Evolutionary conservation across 2,113 vertebrate species (phyloP), one percentile per base, ranked within the genome.

Genomic region (Osmerus eperlanus): DNA sequence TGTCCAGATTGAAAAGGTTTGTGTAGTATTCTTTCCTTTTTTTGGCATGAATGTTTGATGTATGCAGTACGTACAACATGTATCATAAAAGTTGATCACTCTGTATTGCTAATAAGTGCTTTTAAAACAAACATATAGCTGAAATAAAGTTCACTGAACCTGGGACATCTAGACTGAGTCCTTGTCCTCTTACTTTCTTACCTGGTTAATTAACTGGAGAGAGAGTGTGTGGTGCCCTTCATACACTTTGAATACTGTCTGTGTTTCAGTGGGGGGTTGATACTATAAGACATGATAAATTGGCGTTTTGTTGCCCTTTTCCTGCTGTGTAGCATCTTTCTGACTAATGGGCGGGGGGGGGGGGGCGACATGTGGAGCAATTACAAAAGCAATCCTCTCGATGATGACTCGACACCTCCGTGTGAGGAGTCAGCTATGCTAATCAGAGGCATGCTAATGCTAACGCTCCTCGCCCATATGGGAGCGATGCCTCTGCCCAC

Each of bases 101-200:
- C 87, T 91, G 91, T 91, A 89, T 88, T 90, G 89, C 90, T 83
- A 81, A 87, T 77, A 89, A 91, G 89, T 91, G 91, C 90, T 92
- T 91, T 91, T 79, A 82, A 91, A 85, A 90, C 83, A 65, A 65
- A n/a, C 83, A 72, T 86, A 86, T 85, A 85, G 86, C 85, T 83
- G 74, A 91, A 91, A 92, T 92, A 93, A 93, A 93, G 87, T 83
- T 88, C 77, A 54, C 80, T 80, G 70, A 90, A 86, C 76, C 71
- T 55, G 75, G 54, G 61, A 66, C 65, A 62, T 71, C 11, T 53
- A 52, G 25, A 28, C 25, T 28, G 25, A 28, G 25, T 16, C 12
- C 19, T 3, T 23, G 56, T 67, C 63, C 59, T 14, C 56, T 21
- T 23, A 12, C 18, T 28, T 75, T 6, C 60, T 54, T 3, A 56